A percentile compares a stretch with the other conserved stretches of the same genome.
These are phyloP conservation scores for Resseliella maxima DNA, from an alignment of 2,888 invertebrate genomes.

Conservation along the genomic window DNA sequence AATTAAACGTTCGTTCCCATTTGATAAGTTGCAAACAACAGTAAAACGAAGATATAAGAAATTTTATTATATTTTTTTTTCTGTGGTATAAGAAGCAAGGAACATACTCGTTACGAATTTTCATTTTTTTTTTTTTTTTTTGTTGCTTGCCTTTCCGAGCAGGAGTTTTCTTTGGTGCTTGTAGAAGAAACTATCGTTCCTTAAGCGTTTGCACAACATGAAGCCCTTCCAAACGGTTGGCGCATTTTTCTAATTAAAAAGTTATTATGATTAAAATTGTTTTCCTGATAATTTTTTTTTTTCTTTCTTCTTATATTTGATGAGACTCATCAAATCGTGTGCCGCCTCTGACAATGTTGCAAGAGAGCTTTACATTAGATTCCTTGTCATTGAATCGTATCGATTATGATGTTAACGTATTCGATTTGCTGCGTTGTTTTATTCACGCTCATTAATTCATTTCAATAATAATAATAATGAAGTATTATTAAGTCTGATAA, in stretches of 20 bases:
- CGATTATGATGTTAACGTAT: constrained; percentile 9
- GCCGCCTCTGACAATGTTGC: background rate
- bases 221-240: background rate
- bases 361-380: constrained; percentile 5
- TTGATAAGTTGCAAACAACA: constrained; percentile 53
- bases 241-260: constrained; percentile 30
- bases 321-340: constrained; percentile 21
- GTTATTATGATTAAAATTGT: constrained; percentile 47
- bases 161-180: background rate
- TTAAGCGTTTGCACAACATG: background rate
- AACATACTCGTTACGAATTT: constrained; percentile 26
- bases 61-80: constrained; percentile 3
- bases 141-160: background rate
- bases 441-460: background rate
- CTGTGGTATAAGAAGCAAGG: background rate
- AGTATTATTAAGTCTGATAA: background rate
- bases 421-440: background rate
- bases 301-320: background rate
- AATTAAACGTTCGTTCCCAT: constrained; percentile 29
- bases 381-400: background rate
- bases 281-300: constrained; percentile 4
- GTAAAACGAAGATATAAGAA: constrained; percentile 20
- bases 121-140: background rate
- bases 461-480: background rate
- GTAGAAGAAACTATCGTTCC: background rate